These are phyloP conservation scores for Melangyna quadrimaculata DNA, from an alignment of 2,888 invertebrate species.

Conservation along the genomic window DNA sequence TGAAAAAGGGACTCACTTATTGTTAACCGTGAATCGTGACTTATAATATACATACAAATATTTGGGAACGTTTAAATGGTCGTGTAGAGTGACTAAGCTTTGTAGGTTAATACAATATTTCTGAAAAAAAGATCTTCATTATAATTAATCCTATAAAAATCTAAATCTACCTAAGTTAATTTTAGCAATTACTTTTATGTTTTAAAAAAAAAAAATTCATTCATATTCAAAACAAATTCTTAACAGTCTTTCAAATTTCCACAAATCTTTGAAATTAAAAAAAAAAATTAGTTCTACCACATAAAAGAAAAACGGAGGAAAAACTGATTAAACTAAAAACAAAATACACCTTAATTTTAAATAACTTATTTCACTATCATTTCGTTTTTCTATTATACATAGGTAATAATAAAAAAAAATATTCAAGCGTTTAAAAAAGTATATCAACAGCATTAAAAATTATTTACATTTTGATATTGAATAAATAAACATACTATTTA, in stretches of 20 bases:
- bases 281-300: not conserved
- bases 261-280: constrained; percentile 6
- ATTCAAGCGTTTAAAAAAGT: not conserved
- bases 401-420: not conserved
- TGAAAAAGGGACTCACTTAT: no score
- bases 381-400: not conserved
- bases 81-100: no score
- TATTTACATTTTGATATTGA: constrained; percentile 32
- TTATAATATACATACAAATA: no score
- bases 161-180: no score
- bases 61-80: no score
- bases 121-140: not conserved
- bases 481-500: constrained; percentile 16
- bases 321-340: not conserved
- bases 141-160: not conserved
- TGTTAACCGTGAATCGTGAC: no score
- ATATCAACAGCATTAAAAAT: constrained; percentile 17
- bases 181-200: not conserved
- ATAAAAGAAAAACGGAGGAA: not conserved
- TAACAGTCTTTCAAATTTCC: constrained; percentile 20
- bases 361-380: not conserved
- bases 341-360: not conserved
- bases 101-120: no score
- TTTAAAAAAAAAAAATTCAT: not conserved
- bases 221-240: not conserved